Evolutionary conservation across 2,888 invertebrate species (phyloP), one percentile per base, ranked within the genome.

Genomic region (Euzetes globulus): DNA sequence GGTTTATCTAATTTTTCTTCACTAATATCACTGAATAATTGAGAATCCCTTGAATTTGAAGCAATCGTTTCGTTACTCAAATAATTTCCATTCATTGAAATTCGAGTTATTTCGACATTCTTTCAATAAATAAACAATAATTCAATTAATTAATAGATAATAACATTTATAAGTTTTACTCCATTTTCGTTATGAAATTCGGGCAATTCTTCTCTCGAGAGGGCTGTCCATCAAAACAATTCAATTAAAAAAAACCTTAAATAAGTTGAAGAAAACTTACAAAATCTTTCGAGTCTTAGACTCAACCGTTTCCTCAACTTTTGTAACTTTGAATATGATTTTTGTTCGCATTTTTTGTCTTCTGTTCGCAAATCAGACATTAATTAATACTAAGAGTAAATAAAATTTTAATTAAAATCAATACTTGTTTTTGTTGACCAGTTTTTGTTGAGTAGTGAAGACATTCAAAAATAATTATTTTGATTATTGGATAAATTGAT

Each of bases 301-400:
- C 94, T 94, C 83, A 95, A 89, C 84, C 94, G 88, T 87, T 94
- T 93, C 86, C 93, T 91, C 82, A 95, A 88, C 86, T 94, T 94
- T 86, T 95, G 94, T 86, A 92, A 91, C 85, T 91, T 88, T 84
- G 91, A 91, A 68, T 45, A 68, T n/a, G 63, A 65, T 19, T 68
- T 68, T 68, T 41, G 41, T 19, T 68, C 68, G 68, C 68, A 68
- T 68, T 68, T 45, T 22, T 68, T 22, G 22, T 13, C 37, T 41
- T 68, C 68, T 68, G 37, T 68, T 15, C 9, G 7, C 1, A 60
- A 58, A 60, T 7, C 25, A 60, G 17, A 17, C 9, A 13, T 29
- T 4, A 7, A 29, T 60, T 27, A 63, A 13, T 41, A 68, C 4
- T 37, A 17, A 33, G 5, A 27, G 25, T 15, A 19, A 29, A 27